Base-by-base conservation (phyloP, 2,888 invertebrate genomes). In the Pseudeuparius sepicola region DNA sequence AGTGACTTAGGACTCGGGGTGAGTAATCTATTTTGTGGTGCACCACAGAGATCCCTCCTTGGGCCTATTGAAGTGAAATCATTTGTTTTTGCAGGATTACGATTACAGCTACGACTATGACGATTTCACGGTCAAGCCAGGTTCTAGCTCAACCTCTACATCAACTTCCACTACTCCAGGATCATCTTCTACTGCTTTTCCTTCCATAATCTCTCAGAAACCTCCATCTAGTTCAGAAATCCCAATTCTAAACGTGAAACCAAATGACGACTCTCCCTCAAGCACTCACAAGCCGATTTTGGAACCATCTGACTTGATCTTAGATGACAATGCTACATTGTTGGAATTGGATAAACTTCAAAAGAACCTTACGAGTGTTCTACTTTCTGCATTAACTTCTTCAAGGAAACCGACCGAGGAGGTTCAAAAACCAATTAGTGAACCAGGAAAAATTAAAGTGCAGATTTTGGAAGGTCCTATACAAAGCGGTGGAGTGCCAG, bases 81-180 rank as follows among this genome's bases (percentile, higher is more conserved):
- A 7, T 20, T 20, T 20, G n/a, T 34, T 33, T 36, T 71, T 68
- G 16, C 63, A 79, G 79, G 77, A 76, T 53, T 78, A 78, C 46
- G 78, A 81, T 59, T 80, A 80, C 53, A 71, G 73, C 31, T 81
- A 81, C 54, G 80, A 81, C 55, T 78, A 79, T 50, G 66, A 75
- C 3, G 79, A 80, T 51, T 72, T 79, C 59, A 81, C 80, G 12
- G 64, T 77, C 51, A 80, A 78, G 61, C 78, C 78, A 14, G 45
- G 47, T 17, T n/a, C 36, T 4, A 23, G 25, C 7, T 14, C 41
- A 9, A 12, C 31, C 13, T n/a, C 37, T n/a, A 31, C 26, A 26
- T 31, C 37, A 37, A 29, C 24, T 15, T 31, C 38, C 13, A 36
- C 10, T 12, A 37, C 38, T 23, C 18, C 37, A 23, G 40, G 37